These are phyloP conservation scores for Biston betularia DNA, from an alignment of 2,888 invertebrate species.

Conservation along the genomic window DNA sequence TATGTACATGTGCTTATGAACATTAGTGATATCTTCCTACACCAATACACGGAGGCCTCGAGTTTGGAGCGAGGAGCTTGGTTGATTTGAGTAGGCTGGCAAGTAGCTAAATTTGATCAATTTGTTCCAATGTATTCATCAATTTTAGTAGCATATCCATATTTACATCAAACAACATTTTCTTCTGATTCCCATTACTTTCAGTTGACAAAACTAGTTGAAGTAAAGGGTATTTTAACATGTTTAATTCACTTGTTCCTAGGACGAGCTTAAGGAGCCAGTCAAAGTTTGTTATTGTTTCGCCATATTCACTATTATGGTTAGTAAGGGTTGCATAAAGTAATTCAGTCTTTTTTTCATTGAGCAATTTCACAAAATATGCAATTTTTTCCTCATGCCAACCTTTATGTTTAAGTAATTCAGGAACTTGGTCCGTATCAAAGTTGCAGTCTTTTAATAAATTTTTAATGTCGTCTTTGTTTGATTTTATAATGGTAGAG, in stretches of 20 bases:
- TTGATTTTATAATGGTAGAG: slow-evolving; percentile 30
- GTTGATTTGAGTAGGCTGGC: no score
- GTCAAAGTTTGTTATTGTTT: slow-evolving; percentile 61
- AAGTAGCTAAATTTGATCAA: slow-evolving; percentile 10
- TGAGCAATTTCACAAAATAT: slow-evolving; percentile 50
- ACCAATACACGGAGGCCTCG: no score
- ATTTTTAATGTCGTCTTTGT: slow-evolving; percentile 57
- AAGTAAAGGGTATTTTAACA: slow-evolving; percentile 63
- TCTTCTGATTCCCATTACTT: slow-evolving; percentile 49
- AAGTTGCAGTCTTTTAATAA: slow-evolving; percentile 55
- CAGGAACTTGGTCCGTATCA: slow-evolving; percentile 50
- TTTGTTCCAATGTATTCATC: slow-evolving; percentile 61
- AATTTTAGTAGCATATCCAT: slow-evolving; percentile 64
- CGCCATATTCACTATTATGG: slow-evolving; percentile 61
- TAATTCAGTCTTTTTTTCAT: slow-evolving; percentile 55
- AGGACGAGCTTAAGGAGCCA: slow-evolving; percentile 68
- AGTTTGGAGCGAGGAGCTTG: no score
- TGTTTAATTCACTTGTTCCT: slow-evolving; percentile 71
- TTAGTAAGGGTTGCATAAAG: slow-evolving; percentile 56
- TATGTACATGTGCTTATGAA: no score
- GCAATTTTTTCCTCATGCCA: slow-evolving; percentile 54
- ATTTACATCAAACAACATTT: slow-evolving; percentile 62
- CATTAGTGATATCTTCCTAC: no score
- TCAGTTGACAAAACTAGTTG: slow-evolving; percentile 62
- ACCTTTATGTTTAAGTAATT: slow-evolving; percentile 46